Base-by-base conservation (phyloP, 2,113 vertebrate genomes). In the Anhinga anhinga region DNA sequence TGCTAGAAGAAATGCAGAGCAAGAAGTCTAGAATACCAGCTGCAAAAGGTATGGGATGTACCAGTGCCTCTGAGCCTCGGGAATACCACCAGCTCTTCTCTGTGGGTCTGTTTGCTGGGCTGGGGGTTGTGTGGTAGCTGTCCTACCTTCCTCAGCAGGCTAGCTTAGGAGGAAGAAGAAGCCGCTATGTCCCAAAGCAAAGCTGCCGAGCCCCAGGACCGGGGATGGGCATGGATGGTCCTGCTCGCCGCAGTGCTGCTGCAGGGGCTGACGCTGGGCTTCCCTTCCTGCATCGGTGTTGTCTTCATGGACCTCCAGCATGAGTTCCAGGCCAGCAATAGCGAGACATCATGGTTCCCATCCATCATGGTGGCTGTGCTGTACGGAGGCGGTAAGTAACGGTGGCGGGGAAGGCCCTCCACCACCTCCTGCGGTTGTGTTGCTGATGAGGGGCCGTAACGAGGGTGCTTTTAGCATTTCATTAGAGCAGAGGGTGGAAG, bases 331-430 rank as follows among this genome's bases (percentile, higher is more conserved):
- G 99, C 99, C 87, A 98, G 97, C 98, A 99, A 99, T 92, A 99
- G 99, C 1, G 96, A 99, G 95, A 99, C 98, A 0, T 99, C 99
- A 2, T 99, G 99, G 99, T 99, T 99, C 90, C 99, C 99, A 0
- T 99, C 99, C 96, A 99, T 99, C 96, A 98, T 99, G 98, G 98
- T 97, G 3, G 98, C 99, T 5, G 98, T 98, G 95, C 98, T 99
- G 52, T 98, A 99, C 0, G 98, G 98, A 17, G 99, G 99, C 69
- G 99, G 99, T 99, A 95, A 98, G 98, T 96, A 53, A 53, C 0
- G 1, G 34, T 38, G 1, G 3, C 42, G 26, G 72, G 55, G 74
- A 85, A 45, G 4, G 56, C 10, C 62, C 45, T 79, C 69, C 17
- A 20, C 44, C n/a, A 27, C 40, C 53, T 85, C 55, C 73, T 63